Evolutionary conservation across 2,113 vertebrate species (phyloP), one percentile per base, ranked within the genome.

Genomic region (Tetrax tetrax): DNA sequence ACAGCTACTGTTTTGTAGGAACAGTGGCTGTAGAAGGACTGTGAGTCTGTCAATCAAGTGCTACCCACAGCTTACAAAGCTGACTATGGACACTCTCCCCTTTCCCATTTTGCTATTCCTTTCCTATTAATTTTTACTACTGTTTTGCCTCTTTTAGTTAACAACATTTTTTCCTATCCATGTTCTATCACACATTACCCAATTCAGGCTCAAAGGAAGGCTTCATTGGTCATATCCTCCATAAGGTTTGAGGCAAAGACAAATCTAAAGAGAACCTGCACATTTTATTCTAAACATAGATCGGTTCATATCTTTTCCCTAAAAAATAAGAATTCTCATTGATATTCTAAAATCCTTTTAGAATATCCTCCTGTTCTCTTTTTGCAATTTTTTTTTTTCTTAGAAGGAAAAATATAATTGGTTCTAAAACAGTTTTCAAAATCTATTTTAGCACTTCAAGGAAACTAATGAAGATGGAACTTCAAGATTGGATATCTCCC

Each of bases 231-330:
- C 14, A 23, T 22, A n/a, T 20, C 25, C 17, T 60, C 33, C 37
- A 22, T 6, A 45, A 7, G 29, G 19, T 75, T 93, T 68, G 24
- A 83, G 53, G 21, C 12, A 84, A 89, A 41, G 60, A 47, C 14
- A 68, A 68, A 63, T 5, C 9, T 17, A 35, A 92, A 75, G 41
- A 80, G 65, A 88, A 14, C 3, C 10, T 29, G 16, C 37, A 37
- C 3, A n/a, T 60, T 83, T 93, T 45, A 31, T 59, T 84, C 6
- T 53, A 83, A 74, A 43, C 4, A 14, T 10, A 86, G 41, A 6
- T 53, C 13, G 6, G 6, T 41, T 64, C 15, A 10, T 50, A 29
- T 28, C 7, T 45, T 45, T 18, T 1, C 16, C 17, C 0, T 0
- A 3, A 4, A 61, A 65, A 29, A 45, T n/a, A n/a, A 45, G 6